Evolutionary conservation across 2,113 vertebrate genomes (phyloP).

Genomic region (Austrofundulus limnaeus): DNA sequence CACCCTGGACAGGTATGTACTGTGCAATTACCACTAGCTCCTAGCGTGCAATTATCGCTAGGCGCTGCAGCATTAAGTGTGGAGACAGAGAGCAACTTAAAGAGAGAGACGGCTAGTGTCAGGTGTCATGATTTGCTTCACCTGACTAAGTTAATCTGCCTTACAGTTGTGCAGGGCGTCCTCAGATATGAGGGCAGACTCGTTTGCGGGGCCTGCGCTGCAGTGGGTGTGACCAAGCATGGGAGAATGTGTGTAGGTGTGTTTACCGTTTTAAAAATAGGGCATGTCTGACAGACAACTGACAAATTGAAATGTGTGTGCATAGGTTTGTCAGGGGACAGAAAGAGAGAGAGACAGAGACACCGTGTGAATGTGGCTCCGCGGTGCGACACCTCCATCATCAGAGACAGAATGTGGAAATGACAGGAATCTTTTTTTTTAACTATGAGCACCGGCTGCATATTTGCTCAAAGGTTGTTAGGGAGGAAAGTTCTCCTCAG

Average conservation of each 20-base stretch:
- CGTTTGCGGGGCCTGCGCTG: conserved; percentile 1
- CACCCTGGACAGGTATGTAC: conserved; percentile 77
- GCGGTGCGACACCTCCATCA: conserved; percentile 13
- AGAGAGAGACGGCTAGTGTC: conserved; percentile 56
- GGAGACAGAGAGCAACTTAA: conserved; percentile 56
- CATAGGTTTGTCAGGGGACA: conserved; percentile 40
- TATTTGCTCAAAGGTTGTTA: neutral
- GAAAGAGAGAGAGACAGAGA: neutral
- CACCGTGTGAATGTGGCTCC: conserved; percentile 55
- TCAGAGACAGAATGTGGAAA: conserved; percentile 1
- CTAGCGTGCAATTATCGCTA: conserved; percentile 70
- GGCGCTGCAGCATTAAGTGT: conserved; percentile 59
- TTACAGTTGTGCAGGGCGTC: conserved; percentile 22
- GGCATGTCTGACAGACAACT: conserved; percentile 52
- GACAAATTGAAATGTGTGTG: conserved; percentile 34
- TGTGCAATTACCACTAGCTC: conserved; percentile 67
- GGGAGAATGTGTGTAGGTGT: conserved; percentile 75
- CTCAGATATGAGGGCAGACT: conserved; percentile 14
- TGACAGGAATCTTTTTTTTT: conserved; percentile 1
- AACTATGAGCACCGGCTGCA: neutral
- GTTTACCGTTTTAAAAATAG: conserved; percentile 66
- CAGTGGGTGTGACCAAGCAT: conserved; percentile 64
- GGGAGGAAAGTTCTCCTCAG: conserved; percentile 16
- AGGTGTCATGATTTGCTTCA: conserved; percentile 58
- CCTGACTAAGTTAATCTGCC: conserved; percentile 36